Evolutionary conservation across 2,888 invertebrate genomes (phyloP), one percentile per base, ranked within the genome.

Genomic region (Mylabris sibirica): DNA sequence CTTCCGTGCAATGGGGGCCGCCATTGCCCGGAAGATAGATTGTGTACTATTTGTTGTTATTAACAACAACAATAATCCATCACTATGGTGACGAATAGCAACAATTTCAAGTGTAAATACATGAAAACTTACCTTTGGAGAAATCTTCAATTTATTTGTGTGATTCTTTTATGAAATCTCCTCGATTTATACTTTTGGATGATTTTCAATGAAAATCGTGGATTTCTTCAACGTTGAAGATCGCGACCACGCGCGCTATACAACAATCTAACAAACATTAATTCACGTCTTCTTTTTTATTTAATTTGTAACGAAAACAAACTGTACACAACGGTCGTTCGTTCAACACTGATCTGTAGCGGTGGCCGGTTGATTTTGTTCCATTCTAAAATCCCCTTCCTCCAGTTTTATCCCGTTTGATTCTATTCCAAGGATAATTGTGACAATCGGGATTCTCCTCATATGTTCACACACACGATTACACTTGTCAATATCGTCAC

Each of bases 321-420:
- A 57, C 57, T 24, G 57, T 22, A 57, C 70, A 62, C 70, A 26
- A 26, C 67, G 65, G 62, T 67, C 64, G 70, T 67, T 67, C 67
- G 70, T 66, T 70, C 66, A 67, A 65, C 70, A 70, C 70, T 70
- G 69, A 64, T 66, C 66, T 69, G 69, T 49, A 63, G 63, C 69
- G 63, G 69, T 69, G 66, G 64, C 66, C 69, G 61, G 66, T 65
- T 69, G 69, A 69, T 65, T 69, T 69, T 69, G 69, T 69, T 69
- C 66, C 69, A 69, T 69, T 69, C 69, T 66, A 69, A 57, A 57
- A 24, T 57, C 57, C 57, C 57, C 57, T 57, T 57, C 57, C 24
- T 57, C 57, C 57, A 57, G 57, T 49, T 57, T 57, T 57, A 57
- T 57, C 57, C 57, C 24, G 57, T 30, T 30, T 20, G 57, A 24